phyloP scores from a whole-genome alignment of 1,140 invertebrate species.

The Tetragnatha versicolor region DNA sequence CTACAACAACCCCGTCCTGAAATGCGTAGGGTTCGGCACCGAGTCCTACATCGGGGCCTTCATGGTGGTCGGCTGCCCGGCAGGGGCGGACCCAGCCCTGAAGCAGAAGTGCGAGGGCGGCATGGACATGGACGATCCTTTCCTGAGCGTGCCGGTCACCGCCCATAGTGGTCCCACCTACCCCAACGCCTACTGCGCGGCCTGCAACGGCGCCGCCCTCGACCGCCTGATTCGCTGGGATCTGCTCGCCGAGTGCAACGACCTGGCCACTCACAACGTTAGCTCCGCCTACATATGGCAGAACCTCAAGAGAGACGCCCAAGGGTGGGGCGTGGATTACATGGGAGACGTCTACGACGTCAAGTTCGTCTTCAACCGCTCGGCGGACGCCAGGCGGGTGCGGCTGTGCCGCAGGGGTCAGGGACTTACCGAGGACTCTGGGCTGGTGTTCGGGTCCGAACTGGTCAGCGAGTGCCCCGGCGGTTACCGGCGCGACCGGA shows the following conservation, averaged over 20 bases:
- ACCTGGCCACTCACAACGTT: neutral
- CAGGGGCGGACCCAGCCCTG: too few species aligned
- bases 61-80: neutral
- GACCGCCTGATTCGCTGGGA: neutral
- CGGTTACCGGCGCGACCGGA: neutral
- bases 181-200: constrained; percentile 67
- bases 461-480: too few species aligned
- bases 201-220: constrained; percentile 64
- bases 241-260: neutral
- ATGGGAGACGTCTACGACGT: neutral
- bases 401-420: neutral
- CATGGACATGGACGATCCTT: constrained; percentile 61
- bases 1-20: neutral
- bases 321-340: neutral
- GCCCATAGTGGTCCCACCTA: too few species aligned
- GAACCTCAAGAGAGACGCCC: neutral
- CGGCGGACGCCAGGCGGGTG: neutral
- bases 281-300: neutral
- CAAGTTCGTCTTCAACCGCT: neutral
- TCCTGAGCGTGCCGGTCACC: constrained; percentile 65
- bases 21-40: neutral
- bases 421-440: neutral
- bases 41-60: neutral
- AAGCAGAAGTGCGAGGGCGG: constrained; percentile 3
- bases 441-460: too few species aligned